These are phyloP conservation scores for Crenichthys baileyi DNA, from an alignment of 2,797 vertebrate species.

Conservation along the genomic window DNA sequence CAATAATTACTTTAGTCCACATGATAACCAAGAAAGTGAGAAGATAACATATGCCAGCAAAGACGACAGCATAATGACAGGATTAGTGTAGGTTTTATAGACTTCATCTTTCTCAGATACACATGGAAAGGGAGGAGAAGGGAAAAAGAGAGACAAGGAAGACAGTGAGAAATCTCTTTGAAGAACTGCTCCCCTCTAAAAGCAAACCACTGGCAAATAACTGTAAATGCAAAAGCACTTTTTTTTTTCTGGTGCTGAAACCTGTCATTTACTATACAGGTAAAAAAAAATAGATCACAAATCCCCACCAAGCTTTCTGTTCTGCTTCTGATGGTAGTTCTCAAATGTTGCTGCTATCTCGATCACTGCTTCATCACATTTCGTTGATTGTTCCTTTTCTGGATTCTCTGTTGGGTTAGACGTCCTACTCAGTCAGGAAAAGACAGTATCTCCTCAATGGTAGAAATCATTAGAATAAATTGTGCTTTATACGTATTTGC, in stretches of 20 bases:
- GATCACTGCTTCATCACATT: slow-evolving; percentile 70
- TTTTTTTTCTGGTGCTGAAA: slow-evolving; percentile 31
- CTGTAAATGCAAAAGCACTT: slow-evolving; percentile 16
- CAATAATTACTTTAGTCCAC: slow-evolving; percentile 78
- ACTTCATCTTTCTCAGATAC: slow-evolving; percentile 64
- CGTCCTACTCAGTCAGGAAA: slow-evolving; percentile 76
- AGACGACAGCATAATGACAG: slow-evolving; percentile 80
- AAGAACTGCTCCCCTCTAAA: slow-evolving; percentile 31
- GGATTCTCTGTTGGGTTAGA: slow-evolving; percentile 80
- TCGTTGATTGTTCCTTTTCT: slow-evolving; percentile 77
- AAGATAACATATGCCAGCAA: slow-evolving; percentile 80
- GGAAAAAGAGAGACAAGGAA: slow-evolving; percentile 6
- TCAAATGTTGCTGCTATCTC: slow-evolving; percentile 36
- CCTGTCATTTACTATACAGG: slow-evolving; percentile 39
- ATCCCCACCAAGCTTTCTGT: slow-evolving; percentile 33
- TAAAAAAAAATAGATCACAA: slow-evolving; percentile 28
- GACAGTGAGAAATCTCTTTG: slow-evolving; percentile 23
- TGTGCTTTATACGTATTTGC: slow-evolving; percentile 17
- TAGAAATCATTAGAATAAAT: slow-evolving; percentile 48
- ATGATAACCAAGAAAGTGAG: slow-evolving; percentile 72
- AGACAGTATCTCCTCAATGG: slow-evolving; percentile 59
- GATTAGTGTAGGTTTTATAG: slow-evolving; percentile 74
- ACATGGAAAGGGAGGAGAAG: slow-evolving; percentile 21
- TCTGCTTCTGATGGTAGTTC: slow-evolving; percentile 22
- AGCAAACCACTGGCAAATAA: slow-evolving; percentile 35